Evolutionary conservation across 2,797 vertebrate species (phyloP), one percentile per base, ranked within the genome.

Genomic region (Anguilla marmorata): DNA sequence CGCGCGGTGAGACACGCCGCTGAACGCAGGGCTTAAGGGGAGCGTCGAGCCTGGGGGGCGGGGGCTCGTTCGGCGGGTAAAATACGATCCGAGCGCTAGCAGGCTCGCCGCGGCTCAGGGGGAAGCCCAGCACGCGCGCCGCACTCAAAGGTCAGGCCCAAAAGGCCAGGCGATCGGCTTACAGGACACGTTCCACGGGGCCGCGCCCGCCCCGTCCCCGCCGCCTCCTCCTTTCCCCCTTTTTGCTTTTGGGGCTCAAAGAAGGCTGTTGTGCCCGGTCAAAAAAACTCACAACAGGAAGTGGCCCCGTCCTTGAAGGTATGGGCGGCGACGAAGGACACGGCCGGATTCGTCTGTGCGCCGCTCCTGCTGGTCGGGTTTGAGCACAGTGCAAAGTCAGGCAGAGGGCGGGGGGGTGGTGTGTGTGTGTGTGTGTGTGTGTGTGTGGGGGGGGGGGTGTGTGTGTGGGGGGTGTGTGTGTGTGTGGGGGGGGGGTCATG

Each of bases 361-460:
- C 69, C 11, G 69, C 27, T 12, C 21, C 12, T 24, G 60, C 60
- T 66, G 60, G 24, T 66, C 21, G 60, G 60, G 60, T 24, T 9
- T 72, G 8, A 72, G 69, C 69, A 72, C 69, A 72, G 33, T 30
- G 69, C 69, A 72, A 72, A 72, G 69, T 72, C 69, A 72, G 69
- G 27, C 69, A 33, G 69, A 72, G 69, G 37, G 33, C 74, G 33
- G 30, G 30, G 30, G 27, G 33, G 33, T 1, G 33, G 33, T 37
- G 33, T 37, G 33, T 1, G 33, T 37, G 33, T 33, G 33, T 33
- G 33, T 33, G 33, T 33, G 33, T 33, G 33, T 33, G 33, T 33
- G 33, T 37, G 33, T n/a, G n/a, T n/a, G 33, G 14, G 30, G 3
- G 14, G 0, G 5, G 12, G 72, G 30, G 30, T n/a, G n/a, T n/a